phyloP scores from a whole-genome alignment of 1,140 invertebrate genomes.

The Argopecten irradians region DNA sequence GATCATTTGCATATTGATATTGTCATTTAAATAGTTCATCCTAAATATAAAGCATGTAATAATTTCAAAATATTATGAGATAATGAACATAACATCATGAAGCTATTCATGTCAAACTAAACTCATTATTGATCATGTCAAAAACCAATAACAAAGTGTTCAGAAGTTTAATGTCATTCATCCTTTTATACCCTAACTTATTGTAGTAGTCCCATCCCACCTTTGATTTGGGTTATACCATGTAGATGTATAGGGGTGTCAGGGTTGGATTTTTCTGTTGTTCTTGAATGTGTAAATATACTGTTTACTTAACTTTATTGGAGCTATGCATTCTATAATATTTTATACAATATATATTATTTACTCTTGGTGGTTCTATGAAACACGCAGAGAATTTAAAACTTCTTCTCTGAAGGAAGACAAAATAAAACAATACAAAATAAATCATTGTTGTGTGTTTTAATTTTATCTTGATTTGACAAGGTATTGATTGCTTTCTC shows the following conservation, averaged over 20 bases:
- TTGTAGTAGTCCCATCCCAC: conserved; percentile 6
- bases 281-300: neutral
- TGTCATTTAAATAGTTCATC: neutral
- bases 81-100: neutral
- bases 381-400: neutral
- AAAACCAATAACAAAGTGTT: conserved; percentile 23
- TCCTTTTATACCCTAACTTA: neutral
- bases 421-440: conserved; percentile 4
- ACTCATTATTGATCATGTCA: neutral
- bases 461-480: too few relatives aligned
- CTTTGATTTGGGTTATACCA: conserved; percentile 1
- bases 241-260: neutral
- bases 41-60: neutral
- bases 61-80: neutral
- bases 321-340: conserved; percentile 22
- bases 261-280: neutral
- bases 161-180: neutral
- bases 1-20: neutral
- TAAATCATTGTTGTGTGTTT: neutral
- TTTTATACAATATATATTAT: conserved; percentile 5
- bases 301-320: neutral
- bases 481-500: too few relatives aligned
- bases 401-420: neutral
- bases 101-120: neutral
- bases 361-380: neutral